A percentile compares a stretch with the other conserved stretches of the same genome.
phyloP scores from a whole-genome alignment of 2,888 invertebrate species.

The Paralinhomoeus sp. region DNA sequence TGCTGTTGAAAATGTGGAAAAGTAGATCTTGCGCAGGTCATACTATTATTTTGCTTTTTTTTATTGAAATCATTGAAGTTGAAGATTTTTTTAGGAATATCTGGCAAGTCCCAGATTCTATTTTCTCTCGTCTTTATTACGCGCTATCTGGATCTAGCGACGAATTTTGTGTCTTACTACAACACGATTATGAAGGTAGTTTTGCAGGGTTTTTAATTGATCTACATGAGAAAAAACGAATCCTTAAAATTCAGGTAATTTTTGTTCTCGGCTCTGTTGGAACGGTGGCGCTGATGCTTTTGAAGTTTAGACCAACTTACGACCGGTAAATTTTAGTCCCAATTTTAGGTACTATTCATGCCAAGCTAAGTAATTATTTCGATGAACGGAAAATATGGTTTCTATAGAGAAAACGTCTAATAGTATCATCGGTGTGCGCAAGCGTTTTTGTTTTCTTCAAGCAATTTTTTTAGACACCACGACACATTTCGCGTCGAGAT shows the following conservation, averaged over 20 bases:
- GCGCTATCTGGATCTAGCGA: slow-evolving; percentile 69
- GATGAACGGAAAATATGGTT: no score
- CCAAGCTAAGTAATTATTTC: no score
- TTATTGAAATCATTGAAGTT: no score
- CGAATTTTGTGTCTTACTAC: slow-evolving; percentile 77
- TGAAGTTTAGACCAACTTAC: slow-evolving; percentile 57
- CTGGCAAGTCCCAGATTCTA: slow-evolving; percentile 19
- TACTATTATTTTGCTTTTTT: slow-evolving; percentile 3
- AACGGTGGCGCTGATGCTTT: slow-evolving; percentile 82
- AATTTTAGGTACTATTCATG: no score
- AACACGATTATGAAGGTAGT: slow-evolving; percentile 78
- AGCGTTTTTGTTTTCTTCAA: no score
- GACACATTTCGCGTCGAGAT: slow-evolving; percentile 94
- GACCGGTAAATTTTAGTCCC: no score
- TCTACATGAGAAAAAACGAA: no score
- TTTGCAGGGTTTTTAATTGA: no score
- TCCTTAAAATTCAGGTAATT: slow-evolving; percentile 35
- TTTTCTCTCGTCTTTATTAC: slow-evolving; percentile 20
- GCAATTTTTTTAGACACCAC: slow-evolving; percentile 53
- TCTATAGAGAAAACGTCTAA: no score
- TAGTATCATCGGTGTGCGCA: no score
- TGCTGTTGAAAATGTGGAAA: slow-evolving; percentile 94
- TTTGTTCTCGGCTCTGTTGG: slow-evolving; percentile 56
- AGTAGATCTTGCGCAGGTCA: slow-evolving; percentile 93
- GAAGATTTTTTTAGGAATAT: slow-evolving; percentile 20